Conservation (phyloP, 2,113 vertebrate genomes). For the Campylomormyrus numenius region DNA sequence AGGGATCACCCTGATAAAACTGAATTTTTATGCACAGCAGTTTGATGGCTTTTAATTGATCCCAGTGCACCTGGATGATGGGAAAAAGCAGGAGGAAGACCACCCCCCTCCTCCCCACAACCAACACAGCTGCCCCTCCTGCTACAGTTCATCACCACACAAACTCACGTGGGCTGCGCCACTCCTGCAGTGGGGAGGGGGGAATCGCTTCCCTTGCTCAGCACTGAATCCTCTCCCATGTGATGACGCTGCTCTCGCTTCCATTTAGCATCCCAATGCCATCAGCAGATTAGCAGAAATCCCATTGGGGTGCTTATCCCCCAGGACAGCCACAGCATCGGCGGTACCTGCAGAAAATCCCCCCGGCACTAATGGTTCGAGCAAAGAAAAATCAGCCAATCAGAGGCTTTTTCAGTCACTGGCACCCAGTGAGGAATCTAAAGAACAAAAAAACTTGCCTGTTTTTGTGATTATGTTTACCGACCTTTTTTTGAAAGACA, state of each 20-base stretch:
- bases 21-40: slow-evolving; percentile 38
- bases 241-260: slow-evolving; percentile 29
- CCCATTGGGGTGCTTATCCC: slow-evolving; percentile 40
- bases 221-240: neutral
- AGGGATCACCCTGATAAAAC: slow-evolving; percentile 21
- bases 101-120: neutral
- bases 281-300: slow-evolving; percentile 46
- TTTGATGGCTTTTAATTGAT: slow-evolving; percentile 48
- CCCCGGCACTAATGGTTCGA: neutral
- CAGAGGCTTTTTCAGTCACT: neutral
- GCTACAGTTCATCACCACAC: neutral
- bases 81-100: neutral
- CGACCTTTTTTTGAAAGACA: neutral
- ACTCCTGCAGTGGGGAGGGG: neutral
- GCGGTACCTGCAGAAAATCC: neutral
- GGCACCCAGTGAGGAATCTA: neutral
- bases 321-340: neutral
- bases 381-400: neutral
- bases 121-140: neutral
- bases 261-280: slow-evolving; percentile 38
- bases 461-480: neutral
- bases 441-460: neutral
- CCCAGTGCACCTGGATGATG: slow-evolving; percentile 38
- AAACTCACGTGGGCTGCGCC: neutral
- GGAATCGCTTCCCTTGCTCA: neutral